Conservation (phyloP, 2,888 invertebrate species). For the Athalia circularis region DNA sequence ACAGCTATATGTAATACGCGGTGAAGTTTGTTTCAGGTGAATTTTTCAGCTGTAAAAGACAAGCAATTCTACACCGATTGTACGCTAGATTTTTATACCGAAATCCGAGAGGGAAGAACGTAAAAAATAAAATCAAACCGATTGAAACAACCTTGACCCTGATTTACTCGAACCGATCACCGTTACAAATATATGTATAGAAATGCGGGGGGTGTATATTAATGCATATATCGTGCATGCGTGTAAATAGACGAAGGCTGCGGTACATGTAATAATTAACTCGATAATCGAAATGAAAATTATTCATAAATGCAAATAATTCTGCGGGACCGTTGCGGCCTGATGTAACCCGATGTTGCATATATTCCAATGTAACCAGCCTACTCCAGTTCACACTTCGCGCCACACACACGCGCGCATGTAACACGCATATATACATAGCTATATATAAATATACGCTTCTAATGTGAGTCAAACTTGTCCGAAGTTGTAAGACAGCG, state of each 20-base stretch:
- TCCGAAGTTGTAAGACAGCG: conserved; percentile 41
- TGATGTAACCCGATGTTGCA: conserved; percentile 13
- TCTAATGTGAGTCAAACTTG: conserved; percentile 38
- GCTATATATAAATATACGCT: conserved; percentile 1
- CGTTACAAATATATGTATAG: no score
- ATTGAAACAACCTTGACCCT: no score
- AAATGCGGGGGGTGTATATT: no score
- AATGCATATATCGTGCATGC: neutral
- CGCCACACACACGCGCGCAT: neutral
- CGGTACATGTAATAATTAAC: neutral
- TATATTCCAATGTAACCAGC: neutral
- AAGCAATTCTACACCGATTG: no score
- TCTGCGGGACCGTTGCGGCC: neutral
- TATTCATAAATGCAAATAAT: conserved; percentile 40
- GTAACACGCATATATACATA: no score
- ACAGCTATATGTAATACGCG: neutral
- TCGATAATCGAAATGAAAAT: conserved; percentile 16
- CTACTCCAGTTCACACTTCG: conserved; percentile 36
- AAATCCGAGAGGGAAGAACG: no score
- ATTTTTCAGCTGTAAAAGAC: conserved; percentile 12
- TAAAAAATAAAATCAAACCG: no score
- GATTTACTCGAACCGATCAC: no score
- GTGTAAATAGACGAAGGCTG: neutral
- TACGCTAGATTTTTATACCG: no score
- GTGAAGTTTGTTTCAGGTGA: neutral